phyloP scores from a whole-genome alignment of 2,888 invertebrate species.

The Dryobota labecula region DNA sequence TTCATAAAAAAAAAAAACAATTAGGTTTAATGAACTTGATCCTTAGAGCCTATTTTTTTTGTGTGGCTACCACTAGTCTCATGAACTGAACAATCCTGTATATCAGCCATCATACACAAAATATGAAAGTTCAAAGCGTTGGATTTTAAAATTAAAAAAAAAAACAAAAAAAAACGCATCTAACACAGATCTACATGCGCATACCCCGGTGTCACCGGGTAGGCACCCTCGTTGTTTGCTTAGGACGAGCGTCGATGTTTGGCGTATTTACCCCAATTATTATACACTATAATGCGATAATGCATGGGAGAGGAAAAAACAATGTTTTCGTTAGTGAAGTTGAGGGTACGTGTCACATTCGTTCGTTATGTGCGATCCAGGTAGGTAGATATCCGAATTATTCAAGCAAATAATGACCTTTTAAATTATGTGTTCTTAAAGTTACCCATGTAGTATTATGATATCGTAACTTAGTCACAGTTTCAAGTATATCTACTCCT shows the following conservation, averaged over 20 bases:
- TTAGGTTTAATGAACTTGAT: no score
- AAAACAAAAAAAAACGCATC: slow-evolving; percentile 30
- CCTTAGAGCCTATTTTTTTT: neutral
- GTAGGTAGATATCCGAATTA: slow-evolving; percentile 60
- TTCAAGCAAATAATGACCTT: slow-evolving; percentile 45
- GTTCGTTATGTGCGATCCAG: slow-evolving; percentile 55
- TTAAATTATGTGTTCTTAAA: slow-evolving; percentile 16
- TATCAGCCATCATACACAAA: no score
- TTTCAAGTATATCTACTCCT: neutral
- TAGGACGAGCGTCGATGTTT: slow-evolving; percentile 78
- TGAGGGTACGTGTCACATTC: slow-evolving; percentile 72
- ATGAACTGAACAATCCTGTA: neutral
- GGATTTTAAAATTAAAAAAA: neutral
- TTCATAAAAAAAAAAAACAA: no score
- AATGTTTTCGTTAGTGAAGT: slow-evolving; percentile 62
- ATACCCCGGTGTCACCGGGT: slow-evolving; percentile 42
- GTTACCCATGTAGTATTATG: neutral
- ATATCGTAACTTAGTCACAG: neutral
- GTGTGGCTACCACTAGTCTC: neutral
- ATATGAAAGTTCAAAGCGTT: neutral
- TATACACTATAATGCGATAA: slow-evolving; percentile 72
- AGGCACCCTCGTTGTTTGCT: slow-evolving; percentile 72
- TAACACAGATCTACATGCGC: slow-evolving; percentile 34
- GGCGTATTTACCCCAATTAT: slow-evolving; percentile 81
- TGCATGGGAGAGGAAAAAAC: slow-evolving; percentile 64